Evolutionary conservation across 2,888 invertebrate genomes (phyloP).

Genomic region (Drosophila lacicola): DNA sequence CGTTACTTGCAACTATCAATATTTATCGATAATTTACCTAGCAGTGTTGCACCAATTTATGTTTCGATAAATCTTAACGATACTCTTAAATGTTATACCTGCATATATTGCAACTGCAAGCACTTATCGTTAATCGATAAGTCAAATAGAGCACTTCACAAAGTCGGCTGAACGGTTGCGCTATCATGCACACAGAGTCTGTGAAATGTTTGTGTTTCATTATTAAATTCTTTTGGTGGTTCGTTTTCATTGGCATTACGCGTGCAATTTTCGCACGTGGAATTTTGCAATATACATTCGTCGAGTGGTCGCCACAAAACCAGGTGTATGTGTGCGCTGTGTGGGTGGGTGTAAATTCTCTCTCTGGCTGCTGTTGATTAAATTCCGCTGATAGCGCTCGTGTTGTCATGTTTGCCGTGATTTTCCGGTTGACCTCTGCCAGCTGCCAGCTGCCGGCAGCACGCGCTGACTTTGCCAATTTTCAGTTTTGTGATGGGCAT

Average conservation of each 20-base stretch:
- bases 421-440: slow-evolving; percentile 68
- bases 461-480: slow-evolving; percentile 45
- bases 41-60: too few species aligned
- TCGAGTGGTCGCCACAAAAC: slow-evolving; percentile 34
- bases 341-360: not conserved
- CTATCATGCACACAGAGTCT: not conserved
- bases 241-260: slow-evolving; percentile 68
- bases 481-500: slow-evolving; percentile 61
- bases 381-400: slow-evolving; percentile 70
- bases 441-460: not conserved
- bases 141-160: slow-evolving; percentile 9
- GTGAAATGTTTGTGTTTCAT: slow-evolving; percentile 31
- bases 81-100: too few species aligned
- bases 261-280: slow-evolving; percentile 74
- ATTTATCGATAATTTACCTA: too few species aligned
- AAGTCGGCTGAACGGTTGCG: not conserved
- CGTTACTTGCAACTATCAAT: too few species aligned
- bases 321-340: not conserved
- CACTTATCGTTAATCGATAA: slow-evolving; percentile 2
- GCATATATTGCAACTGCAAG: too few species aligned
- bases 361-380: slow-evolving; percentile 64
- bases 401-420: slow-evolving; percentile 66
- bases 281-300: slow-evolving; percentile 71
- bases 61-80: too few species aligned
- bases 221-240: slow-evolving; percentile 66